phyloP scores from a whole-genome alignment of 2,113 vertebrate species.

The Nothobranchius kuhntae region DNA sequence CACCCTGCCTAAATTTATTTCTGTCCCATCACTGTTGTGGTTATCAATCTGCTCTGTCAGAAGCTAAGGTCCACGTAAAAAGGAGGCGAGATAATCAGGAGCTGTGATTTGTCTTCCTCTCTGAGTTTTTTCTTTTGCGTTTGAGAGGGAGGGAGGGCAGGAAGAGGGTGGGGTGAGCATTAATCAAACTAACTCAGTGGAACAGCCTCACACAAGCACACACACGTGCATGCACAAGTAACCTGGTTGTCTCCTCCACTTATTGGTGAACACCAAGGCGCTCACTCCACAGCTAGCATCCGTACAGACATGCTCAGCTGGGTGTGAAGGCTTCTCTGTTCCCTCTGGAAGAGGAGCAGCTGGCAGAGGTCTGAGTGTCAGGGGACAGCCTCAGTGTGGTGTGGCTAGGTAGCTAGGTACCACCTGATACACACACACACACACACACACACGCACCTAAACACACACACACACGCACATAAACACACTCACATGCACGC shows the following conservation, averaged over 20 bases:
- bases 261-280: slow-evolving; percentile 12
- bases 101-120: slow-evolving; percentile 29
- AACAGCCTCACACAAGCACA: slow-evolving; percentile 31
- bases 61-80: slow-evolving; percentile 79
- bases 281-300: slow-evolving; percentile 8
- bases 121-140: slow-evolving; percentile 75
- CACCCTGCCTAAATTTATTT: slow-evolving; percentile 43
- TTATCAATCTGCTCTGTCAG: slow-evolving; percentile 92
- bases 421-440: slow-evolving; percentile 52
- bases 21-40: slow-evolving; percentile 83
- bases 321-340: slow-evolving; percentile 55
- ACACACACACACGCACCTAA: slow-evolving; percentile 18
- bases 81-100: slow-evolving; percentile 34
- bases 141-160: slow-evolving; percentile 76
- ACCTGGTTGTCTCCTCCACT: slow-evolving; percentile 1
- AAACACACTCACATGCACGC: too few species aligned
- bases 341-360: slow-evolving; percentile 64
- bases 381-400: slow-evolving; percentile 37
- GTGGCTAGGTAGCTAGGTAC: slow-evolving; percentile 46
- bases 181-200: slow-evolving; percentile 85
- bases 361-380: slow-evolving; percentile 64
- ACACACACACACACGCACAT: not conserved
- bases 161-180: slow-evolving; percentile 83
- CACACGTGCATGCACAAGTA: not conserved
- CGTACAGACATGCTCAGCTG: slow-evolving; percentile 53